Base-by-base conservation (phyloP, 2,888 invertebrate species). In the Cantharis nigra region DNA sequence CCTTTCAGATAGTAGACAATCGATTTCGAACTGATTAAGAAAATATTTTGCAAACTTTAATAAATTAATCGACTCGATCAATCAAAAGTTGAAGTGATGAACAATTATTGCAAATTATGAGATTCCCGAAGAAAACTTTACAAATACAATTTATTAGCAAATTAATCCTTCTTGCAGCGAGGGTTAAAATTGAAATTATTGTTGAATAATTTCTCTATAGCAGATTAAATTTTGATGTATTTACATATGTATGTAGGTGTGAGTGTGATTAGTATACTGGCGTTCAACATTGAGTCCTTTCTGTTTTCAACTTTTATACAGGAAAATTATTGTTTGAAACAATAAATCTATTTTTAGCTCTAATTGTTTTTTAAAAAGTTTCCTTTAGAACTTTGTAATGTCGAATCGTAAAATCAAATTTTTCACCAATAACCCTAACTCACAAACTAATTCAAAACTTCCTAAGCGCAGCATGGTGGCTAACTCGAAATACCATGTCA, bases 1-100 rank as follows among this genome's bases (percentile, higher is more conserved):
- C 83, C 82, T 84, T 82, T 84, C 83, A 82, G 84, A 84, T 83
- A 84, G 83, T 82, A 83, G 82, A 82, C 82, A 82, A 83, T 83
- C 83, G 83, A 83, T 84, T 82, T 78, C 77, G 77, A 75, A 76
- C 80, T 81, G 81, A 81, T 82, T 80, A 79, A 77, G 78, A 78
- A 80, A 81, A 81, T 78, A 78, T 76, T 81, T 73, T 78, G 64
- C 64, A 75, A 77, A 79, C 74, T 79, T 79, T 76, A 76, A 74
- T 76, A 69, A 78, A 78, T 76, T 73, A 72, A 72, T 69, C 30
- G 65, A 23, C 65, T 65, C 65, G 65, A 65, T 65, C 65, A 65
- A 23, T 65, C 65, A 65, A 65, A 23, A 65, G 23, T 65, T 65
- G 11, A 9, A 65, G 65, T 18, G 65, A 65, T 33, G 13, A 33